These are phyloP conservation scores for Cremastinae sp. DNA, from an alignment of 2,888 invertebrate genomes.

Conservation along the genomic window DNA sequence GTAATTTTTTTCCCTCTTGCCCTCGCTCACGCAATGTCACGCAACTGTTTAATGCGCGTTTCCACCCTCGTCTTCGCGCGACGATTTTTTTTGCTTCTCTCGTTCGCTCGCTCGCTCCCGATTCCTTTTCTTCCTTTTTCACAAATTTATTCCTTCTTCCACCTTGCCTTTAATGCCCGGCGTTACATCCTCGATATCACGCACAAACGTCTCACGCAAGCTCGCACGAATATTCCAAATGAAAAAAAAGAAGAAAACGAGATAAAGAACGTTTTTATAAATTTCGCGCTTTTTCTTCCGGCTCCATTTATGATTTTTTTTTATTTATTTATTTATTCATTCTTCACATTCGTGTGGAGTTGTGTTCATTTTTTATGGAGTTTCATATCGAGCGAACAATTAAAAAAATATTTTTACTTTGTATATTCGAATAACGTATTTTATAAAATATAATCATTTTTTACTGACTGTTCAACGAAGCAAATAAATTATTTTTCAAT, in stretches of 20 bases:
- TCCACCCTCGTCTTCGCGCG: slow-evolving; percentile 49
- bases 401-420: too few relatives aligned
- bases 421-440: too few relatives aligned
- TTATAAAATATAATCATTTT: too few relatives aligned
- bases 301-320: background rate
- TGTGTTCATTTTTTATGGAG: too few relatives aligned
- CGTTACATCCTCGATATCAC: slow-evolving; percentile 31
- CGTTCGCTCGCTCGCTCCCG: slow-evolving; percentile 2
- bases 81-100: slow-evolving; percentile 25
- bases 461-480: too few relatives aligned
- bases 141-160: slow-evolving; percentile 8
- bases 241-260: slow-evolving; percentile 3
- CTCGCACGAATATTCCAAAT: slow-evolving; percentile 20
- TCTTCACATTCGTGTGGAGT: too few relatives aligned
- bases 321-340: too few relatives aligned
- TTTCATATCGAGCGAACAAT: too few relatives aligned
- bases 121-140: slow-evolving; percentile 22
- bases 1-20: slow-evolving; percentile 15
- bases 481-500: too few relatives aligned
- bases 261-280: background rate
- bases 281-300: background rate
- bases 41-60: slow-evolving; percentile 55
- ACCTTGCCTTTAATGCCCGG: background rate
- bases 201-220: slow-evolving; percentile 23
- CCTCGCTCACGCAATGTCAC: slow-evolving; percentile 54